Evolutionary conservation across 2,797 vertebrate genomes (phyloP).

Genomic region (Gephyroberyx darwinii): DNA sequence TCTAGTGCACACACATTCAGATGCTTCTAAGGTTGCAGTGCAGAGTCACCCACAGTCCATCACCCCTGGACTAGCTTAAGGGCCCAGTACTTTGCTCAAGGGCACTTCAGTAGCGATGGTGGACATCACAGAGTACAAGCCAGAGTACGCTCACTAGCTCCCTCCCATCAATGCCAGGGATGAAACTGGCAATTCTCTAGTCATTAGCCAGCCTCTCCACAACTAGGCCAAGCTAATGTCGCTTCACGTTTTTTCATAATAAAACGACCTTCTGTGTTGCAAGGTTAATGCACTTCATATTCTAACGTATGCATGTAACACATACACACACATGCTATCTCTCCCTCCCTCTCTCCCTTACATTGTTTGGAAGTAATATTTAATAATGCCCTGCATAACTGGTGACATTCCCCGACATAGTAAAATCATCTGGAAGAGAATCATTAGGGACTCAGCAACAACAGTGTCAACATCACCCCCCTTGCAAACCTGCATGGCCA

Average conservation of each 20-base stretch:
- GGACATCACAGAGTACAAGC: too few species aligned
- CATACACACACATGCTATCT: too few species aligned
- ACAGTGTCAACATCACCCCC: not conserved
- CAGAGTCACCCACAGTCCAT: not conserved
- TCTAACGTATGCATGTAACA: too few species aligned
- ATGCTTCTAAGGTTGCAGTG: not conserved
- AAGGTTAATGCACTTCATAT: too few species aligned
- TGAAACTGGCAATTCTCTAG: not conserved
- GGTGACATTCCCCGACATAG: too few species aligned
- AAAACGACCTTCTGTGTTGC: too few species aligned
- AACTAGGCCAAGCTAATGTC: not conserved
- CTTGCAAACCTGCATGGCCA: conserved; percentile 7
- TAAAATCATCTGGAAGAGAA: too few species aligned
- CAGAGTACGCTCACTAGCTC: too few species aligned
- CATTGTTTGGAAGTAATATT: too few species aligned
- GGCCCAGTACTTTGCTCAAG: not conserved
- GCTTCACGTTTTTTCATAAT: not conserved
- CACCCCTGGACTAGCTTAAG: not conserved
- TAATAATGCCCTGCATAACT: too few species aligned
- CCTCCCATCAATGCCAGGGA: not conserved
- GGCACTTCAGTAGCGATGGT: not conserved
- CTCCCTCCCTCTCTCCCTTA: too few species aligned
- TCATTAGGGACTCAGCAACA: too few species aligned
- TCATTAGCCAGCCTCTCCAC: not conserved
- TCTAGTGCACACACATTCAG: not conserved